Conservation (phyloP, 2,113 vertebrate species). For the Trichomycterus rosablanca region DNA sequence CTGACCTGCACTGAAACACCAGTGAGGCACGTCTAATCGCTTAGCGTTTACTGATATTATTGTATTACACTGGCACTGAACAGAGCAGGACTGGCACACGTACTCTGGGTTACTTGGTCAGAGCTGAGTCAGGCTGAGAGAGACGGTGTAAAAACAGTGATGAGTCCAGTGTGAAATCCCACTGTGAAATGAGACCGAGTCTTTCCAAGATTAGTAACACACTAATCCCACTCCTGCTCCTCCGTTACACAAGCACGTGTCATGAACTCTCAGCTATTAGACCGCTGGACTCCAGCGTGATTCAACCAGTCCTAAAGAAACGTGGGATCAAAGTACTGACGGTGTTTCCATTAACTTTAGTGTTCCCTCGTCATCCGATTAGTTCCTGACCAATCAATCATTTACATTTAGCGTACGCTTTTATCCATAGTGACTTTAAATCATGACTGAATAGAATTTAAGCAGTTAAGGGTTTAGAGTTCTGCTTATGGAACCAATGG, state of each 20-base stretch:
- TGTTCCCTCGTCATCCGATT: not conserved
- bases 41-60: too few relatives aligned
- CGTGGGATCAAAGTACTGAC: constrained; percentile 36
- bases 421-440: too few relatives aligned
- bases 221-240: constrained; percentile 41
- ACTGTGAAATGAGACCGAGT: constrained; percentile 47
- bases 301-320: constrained; percentile 24
- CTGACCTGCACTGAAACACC: too few relatives aligned
- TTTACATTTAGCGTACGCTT: too few relatives aligned
- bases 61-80: too few relatives aligned
- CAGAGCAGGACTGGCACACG: too few relatives aligned
- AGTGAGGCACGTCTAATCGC: too few relatives aligned
- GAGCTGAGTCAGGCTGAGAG: constrained; percentile 15
- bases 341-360: constrained; percentile 30
- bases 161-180: constrained; percentile 51
- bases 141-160: constrained; percentile 50
- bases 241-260: constrained; percentile 35
- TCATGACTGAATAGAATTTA: too few relatives aligned
- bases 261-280: constrained; percentile 42
- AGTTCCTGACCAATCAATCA: too few relatives aligned
- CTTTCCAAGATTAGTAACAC: constrained; percentile 56
- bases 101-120: constrained; percentile 16
- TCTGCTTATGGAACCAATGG: too few relatives aligned
- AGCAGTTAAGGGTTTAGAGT: too few relatives aligned
- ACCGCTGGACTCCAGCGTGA: constrained; percentile 40